Conservation (phyloP, 2,113 vertebrate species). For the Leptodactylus fuscus region DNA sequence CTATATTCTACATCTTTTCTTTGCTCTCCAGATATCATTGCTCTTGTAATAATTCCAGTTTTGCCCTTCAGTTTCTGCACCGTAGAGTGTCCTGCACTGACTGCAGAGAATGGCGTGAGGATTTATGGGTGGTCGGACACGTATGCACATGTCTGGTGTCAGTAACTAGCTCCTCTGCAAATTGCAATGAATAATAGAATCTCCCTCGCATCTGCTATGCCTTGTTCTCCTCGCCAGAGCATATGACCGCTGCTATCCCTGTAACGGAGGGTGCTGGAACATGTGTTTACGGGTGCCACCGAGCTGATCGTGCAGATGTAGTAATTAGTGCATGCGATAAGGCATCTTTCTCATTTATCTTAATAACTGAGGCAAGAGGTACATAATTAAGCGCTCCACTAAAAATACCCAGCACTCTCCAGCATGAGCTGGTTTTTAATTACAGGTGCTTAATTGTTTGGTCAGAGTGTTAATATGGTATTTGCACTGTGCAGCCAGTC, state of each 20-base stretch:
- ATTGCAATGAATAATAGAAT: neutral
- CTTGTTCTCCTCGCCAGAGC: neutral
- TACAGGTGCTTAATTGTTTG: conserved; percentile 77
- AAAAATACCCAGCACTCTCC: conserved; percentile 66
- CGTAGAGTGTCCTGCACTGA: neutral
- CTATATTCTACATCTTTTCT: no score
- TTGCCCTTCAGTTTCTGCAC: neutral
- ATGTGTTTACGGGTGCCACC: conserved; percentile 3
- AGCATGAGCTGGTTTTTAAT: conserved; percentile 79
- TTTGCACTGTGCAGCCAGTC: conserved; percentile 62
- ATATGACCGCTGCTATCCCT: neutral
- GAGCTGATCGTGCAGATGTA: conserved; percentile 44
- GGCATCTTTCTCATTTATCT: conserved; percentile 74
- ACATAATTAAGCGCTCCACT: conserved; percentile 77
- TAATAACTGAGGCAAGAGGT: conserved; percentile 75
- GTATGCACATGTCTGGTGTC: neutral
- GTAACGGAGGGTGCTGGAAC: conserved; percentile 22
- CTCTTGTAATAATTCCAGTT: neutral
- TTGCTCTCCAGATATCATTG: neutral
- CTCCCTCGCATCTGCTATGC: neutral
- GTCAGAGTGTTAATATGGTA: conserved; percentile 71
- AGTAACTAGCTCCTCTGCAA: neutral
- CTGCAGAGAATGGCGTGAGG: neutral
- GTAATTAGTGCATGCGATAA: conserved; percentile 67
- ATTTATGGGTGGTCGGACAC: neutral